Evolutionary conservation across 1,140 invertebrate genomes (phyloP).

Genomic region (Pristionchus pacificus): DNA sequence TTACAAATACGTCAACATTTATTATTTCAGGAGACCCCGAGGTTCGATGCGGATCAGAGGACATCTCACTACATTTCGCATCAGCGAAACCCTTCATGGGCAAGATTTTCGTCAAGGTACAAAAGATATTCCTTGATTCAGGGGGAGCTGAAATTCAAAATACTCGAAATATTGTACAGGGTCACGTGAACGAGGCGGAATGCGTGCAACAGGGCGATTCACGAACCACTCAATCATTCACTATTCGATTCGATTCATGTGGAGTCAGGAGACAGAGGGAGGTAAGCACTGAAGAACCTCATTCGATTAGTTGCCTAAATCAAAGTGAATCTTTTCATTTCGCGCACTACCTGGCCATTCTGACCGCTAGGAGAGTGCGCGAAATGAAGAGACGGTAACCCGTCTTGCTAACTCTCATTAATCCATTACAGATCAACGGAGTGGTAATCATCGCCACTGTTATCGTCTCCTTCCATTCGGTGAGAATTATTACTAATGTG

Average conservation of each 20-base stretch:
- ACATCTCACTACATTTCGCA: conserved; percentile 40
- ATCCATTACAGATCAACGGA: conserved; percentile 44
- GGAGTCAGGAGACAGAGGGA: conserved; percentile 47
- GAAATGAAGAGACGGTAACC: too few relatives aligned
- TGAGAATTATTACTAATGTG: conserved; percentile 7
- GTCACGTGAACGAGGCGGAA: conserved; percentile 31
- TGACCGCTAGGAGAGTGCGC: too few relatives aligned
- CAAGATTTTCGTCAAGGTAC: conserved; percentile 51
- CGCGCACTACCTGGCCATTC: too few relatives aligned
- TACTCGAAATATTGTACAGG: conserved; percentile 3
- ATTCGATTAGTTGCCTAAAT: too few relatives aligned
- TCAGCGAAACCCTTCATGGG: conserved; percentile 46
- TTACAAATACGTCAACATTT: not conserved
- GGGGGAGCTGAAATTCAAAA: not conserved
- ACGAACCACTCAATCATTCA: conserved; percentile 31
- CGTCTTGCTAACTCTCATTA: not conserved
- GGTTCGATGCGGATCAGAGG: conserved; percentile 29
- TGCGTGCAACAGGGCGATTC: conserved; percentile 34
- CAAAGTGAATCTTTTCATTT: too few relatives aligned
- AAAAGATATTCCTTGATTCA: not conserved
- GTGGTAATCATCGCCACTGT: conserved; percentile 52
- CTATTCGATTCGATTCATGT: conserved; percentile 50
- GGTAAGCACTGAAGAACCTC: conserved; percentile 7
- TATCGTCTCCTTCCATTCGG: conserved; percentile 54
- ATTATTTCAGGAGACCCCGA: conserved; percentile 28